Base-by-base conservation (phyloP, 1,140 invertebrate species). In the Phymastichus coffea region DNA sequence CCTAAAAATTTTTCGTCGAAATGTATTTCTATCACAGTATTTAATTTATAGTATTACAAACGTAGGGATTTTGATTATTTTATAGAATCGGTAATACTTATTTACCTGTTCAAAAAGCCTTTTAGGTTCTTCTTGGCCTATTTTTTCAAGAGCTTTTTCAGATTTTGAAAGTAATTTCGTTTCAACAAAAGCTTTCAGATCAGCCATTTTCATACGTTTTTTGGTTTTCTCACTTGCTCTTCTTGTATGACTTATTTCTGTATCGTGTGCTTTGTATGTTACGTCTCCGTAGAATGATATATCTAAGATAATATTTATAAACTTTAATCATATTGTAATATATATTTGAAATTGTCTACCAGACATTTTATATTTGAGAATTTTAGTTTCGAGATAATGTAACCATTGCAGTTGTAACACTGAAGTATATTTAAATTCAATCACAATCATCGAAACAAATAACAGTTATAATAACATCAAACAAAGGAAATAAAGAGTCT, bases 161-260 rank as follows among this genome's bases (percentile, higher is more conserved):
- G 93, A 95, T 76, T 94, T 93, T 0, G 92, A 94, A 40, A 94
- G 82, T 57, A 95, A 79, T 77, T 94, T 94, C 1, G 91, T 94
- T 75, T 95, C 94, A 1, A 95, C 92, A 70, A 95, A 95, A 2
- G 90, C 87, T 75, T 89, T 89, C 4, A 95, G 78, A 73, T 94
- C 93, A 2, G 90, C 87, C 85, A 95, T 94, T 82, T 94, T 94
- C 84, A 93, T 92, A 71, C 88, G 85, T 43, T 87, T 89, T 73
- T 91, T 91, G 22, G 84, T 82, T 76, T 92, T 93, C 69, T 93
- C 91, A 69, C 90, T 93, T 0, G 87, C 84, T 44, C 88, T 78
- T 65, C 91, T 82, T 8, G 81, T 80, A 72, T 91, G 84, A 35
- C 81, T 76, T 25, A 79, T 70, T n/a, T 85, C 82, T 54, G 85